Evolutionary conservation across 2,797 vertebrate species (phyloP), one percentile per base, ranked within the genome.

Genomic region (Zenarchopterus dispar): DNA sequence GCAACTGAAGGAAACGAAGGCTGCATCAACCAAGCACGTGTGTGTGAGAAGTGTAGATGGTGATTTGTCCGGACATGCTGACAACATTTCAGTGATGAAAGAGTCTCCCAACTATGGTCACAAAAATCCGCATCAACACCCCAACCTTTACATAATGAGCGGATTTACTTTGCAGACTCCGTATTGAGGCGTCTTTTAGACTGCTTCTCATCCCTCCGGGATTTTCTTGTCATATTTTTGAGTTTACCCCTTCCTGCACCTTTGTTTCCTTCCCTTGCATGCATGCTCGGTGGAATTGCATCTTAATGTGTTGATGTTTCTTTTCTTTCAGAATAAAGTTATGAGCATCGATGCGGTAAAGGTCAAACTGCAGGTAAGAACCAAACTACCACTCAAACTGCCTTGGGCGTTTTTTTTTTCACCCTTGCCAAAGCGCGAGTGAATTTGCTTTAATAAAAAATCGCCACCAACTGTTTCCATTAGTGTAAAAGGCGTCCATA

Each of bases 361-460:
- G 63, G 86, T 92, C 55, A 92, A 92, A 75, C 71, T 92, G 56
- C 91, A 92, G 91, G 91, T 92, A 73, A 87, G 86, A 60, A 41
- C 17, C 43, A 11, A 22, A 17, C 5, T 43, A 15, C 16, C 13
- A 39, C 16, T 39, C 36, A 13, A 39, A 15, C 36, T 15, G 36
- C 36, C 16, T 0, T 39, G 6, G 16, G 15, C 13, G n/a, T n/a
- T n/a, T n/a, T 44, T 23, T 57, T 50, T 48, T 0, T 39, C 36
- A 19, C 33, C 45, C 41, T 8, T 31, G 7, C 62, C n/a, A 26
- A 28, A 44, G 22, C 2, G 1, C 56, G 16, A 16, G 8, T 21
- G 33, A 17, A 15, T 56, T 60, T 1, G 53, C 51, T 21, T 56
- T 21, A 60, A 68, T 44, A 56, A 67, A 15, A 52, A 65, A 64